Evolutionary conservation across 2,797 vertebrate genomes (phyloP).

Genomic region (Pygocentrus nattereri): DNA sequence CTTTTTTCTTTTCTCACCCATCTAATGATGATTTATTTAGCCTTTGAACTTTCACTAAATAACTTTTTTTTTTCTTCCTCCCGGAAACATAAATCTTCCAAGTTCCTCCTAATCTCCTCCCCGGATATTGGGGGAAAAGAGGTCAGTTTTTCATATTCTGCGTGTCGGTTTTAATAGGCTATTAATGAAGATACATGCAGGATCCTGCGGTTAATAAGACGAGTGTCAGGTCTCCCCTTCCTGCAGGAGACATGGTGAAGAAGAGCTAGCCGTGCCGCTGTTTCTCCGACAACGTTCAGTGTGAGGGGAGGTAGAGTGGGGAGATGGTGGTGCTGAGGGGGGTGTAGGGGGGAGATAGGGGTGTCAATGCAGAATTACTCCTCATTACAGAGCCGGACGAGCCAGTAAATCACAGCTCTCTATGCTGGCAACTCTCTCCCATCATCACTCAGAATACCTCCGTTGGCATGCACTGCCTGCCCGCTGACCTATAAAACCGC

Average conservation of each 20-base stretch:
- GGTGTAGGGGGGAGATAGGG: constrained; percentile 59
- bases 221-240: constrained; percentile 72
- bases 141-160: constrained; percentile 74
- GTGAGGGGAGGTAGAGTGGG: constrained; percentile 31
- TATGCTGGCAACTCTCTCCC: constrained; percentile 67
- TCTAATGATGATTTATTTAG: constrained; percentile 67
- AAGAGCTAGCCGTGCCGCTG: constrained; percentile 63
- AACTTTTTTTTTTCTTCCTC: constrained; percentile 56
- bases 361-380: constrained; percentile 82
- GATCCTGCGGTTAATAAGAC: constrained; percentile 77
- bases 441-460: constrained; percentile 78
- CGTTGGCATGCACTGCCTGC: constrained; percentile 70
- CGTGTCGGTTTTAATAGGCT: constrained; percentile 72
- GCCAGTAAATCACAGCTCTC: constrained; percentile 80
- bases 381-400: constrained; percentile 79
- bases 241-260: constrained; percentile 69
- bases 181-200: constrained; percentile 78
- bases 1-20: constrained; percentile 41
- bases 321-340: constrained; percentile 11
- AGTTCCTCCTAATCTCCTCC: constrained; percentile 69
- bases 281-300: constrained; percentile 50
- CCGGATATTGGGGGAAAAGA: constrained; percentile 68
- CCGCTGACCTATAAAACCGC: constrained; percentile 60
- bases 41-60: constrained; percentile 71
- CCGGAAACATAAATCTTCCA: constrained; percentile 68